Conservation (phyloP, 2,113 vertebrate genomes). For the Polypterus senegalus region DNA sequence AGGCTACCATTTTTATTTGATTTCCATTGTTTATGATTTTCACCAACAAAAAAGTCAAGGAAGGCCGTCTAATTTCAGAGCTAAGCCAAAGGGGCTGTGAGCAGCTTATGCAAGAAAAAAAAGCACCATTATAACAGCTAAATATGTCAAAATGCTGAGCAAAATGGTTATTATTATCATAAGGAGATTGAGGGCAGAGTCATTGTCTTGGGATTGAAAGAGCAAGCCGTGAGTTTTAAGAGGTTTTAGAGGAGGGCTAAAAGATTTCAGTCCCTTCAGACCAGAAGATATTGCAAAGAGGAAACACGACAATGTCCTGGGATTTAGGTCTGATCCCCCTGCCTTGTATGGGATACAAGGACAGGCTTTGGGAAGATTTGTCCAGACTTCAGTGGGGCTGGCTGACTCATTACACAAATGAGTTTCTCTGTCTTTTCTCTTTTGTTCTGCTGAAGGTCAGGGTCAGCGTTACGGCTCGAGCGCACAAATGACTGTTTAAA, state of each 20-base stretch:
- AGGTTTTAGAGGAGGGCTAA: slow-evolving; percentile 17
- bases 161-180: slow-evolving; percentile 14
- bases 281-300: slow-evolving; percentile 9
- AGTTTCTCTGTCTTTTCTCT: neutral
- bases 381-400: neutral
- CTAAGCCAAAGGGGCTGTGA: slow-evolving; percentile 3
- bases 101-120: slow-evolving; percentile 4
- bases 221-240: slow-evolving; percentile 10
- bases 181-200: slow-evolving; percentile 14
- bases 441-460: too few species aligned
- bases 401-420: slow-evolving; percentile 10
- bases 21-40: neutral
- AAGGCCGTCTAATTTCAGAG: slow-evolving; percentile 3
- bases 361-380: slow-evolving; percentile 12
- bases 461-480: too few species aligned
- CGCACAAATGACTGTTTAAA: too few species aligned
- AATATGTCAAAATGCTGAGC: slow-evolving; percentile 6
- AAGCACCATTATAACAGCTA: neutral
- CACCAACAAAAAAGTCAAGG: neutral
- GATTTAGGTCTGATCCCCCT: slow-evolving; percentile 14
- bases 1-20: neutral
- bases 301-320: slow-evolving; percentile 11
- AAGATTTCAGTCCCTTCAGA: slow-evolving; percentile 7
- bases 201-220: slow-evolving; percentile 14
- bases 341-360: slow-evolving; percentile 4